phyloP scores from a whole-genome alignment of 1,140 invertebrate species.

The Leptinotarsa defecta region DNA sequence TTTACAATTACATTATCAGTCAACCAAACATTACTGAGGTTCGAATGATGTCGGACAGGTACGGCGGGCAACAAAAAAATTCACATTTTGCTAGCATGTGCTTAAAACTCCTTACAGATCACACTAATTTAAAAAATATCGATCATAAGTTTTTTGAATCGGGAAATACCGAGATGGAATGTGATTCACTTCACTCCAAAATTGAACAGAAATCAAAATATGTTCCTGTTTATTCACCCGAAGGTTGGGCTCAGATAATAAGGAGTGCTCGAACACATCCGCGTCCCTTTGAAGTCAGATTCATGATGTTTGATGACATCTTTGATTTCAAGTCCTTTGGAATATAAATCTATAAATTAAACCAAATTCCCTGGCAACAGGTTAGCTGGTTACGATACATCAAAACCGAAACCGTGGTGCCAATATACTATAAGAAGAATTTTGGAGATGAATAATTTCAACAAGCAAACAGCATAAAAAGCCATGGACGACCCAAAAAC shows the following conservation, averaged over 20 bases:
- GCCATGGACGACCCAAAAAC: not conserved
- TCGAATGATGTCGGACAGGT: slow-evolving; percentile 54
- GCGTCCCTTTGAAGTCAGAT: not conserved
- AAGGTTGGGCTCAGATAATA: slow-evolving; percentile 16
- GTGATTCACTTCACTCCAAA: slow-evolving; percentile 16
- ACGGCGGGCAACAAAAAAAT: slow-evolving; percentile 56
- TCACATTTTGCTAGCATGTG: not conserved
- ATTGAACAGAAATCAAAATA: slow-evolving; percentile 17
- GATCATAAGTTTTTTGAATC: slow-evolving; percentile 21
- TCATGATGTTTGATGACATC: slow-evolving; percentile 18
- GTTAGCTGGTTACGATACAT: not conserved
- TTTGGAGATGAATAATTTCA: slow-evolving; percentile 10
- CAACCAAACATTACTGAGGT: slow-evolving; percentile 32
- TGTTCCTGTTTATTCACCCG: slow-evolving; percentile 22
- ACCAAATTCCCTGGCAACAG: not conserved
- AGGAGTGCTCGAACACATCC: not conserved
- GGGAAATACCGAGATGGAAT: slow-evolving; percentile 20
- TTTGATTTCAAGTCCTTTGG: slow-evolving; percentile 26
- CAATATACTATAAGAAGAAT: not conserved
- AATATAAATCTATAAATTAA: not conserved
- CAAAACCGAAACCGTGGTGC: not conserved
- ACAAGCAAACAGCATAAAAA: not conserved
- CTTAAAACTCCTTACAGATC: slow-evolving; percentile 28
- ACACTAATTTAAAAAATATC: slow-evolving; percentile 39
- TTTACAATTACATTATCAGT: slow-evolving; percentile 48